Evolutionary conservation across 2,113 vertebrate genomes (phyloP).

Genomic region (Accipiter cooperii): DNA sequence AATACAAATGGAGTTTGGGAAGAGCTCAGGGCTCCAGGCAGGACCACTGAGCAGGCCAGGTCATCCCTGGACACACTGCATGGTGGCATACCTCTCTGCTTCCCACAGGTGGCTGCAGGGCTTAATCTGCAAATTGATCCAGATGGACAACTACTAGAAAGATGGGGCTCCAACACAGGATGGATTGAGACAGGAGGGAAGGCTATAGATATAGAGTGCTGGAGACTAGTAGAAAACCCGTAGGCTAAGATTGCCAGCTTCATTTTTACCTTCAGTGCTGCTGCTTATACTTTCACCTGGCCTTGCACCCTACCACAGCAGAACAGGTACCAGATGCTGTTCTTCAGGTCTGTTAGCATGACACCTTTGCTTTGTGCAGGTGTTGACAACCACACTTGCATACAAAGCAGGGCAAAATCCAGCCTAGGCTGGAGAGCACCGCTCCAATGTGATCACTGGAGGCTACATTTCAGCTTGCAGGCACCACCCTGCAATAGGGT

Average conservation of each 20-base stretch:
- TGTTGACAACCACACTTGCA: not conserved
- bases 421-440: not conserved
- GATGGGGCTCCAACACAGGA: not conserved
- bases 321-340: not conserved
- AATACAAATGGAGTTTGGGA: not conserved
- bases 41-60: constrained; percentile 7
- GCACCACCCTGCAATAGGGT: not conserved
- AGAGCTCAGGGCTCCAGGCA: not conserved
- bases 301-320: not conserved
- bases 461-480: not conserved
- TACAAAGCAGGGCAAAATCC: not conserved
- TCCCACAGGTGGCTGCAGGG: not conserved
- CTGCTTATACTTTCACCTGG: not conserved
- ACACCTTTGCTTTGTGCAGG: not conserved
- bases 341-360: not conserved
- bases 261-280: not conserved
- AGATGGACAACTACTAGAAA: constrained; percentile 26
- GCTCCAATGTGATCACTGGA: not conserved
- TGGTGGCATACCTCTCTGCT: not conserved
- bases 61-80: not conserved
- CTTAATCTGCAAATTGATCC: not conserved
- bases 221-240: not conserved
- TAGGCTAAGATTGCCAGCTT: not conserved
- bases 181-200: not conserved
- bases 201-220: not conserved